Evolutionary conservation across 2,888 invertebrate genomes (phyloP).

Genomic region (Lepeophtheirus nordmannii): DNA sequence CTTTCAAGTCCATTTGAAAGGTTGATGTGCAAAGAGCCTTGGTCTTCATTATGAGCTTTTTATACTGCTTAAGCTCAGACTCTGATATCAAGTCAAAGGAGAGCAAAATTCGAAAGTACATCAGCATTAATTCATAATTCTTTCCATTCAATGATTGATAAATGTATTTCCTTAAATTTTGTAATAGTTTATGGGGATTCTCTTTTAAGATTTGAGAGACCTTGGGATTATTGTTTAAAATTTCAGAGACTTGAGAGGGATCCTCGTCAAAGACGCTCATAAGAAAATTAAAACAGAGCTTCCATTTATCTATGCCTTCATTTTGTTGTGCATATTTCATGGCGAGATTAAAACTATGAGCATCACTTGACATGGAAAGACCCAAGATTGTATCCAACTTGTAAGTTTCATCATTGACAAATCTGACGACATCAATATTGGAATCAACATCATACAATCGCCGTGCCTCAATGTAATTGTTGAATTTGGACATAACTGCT

Average conservation of each 20-base stretch:
- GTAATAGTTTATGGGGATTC: background rate
- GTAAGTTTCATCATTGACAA: background rate
- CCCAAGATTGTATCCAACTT: background rate
- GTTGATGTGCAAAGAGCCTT: background rate
- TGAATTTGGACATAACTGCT: background rate
- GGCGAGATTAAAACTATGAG: background rate
- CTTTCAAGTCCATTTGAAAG: background rate
- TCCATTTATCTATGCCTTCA: background rate
- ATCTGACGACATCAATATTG: background rate
- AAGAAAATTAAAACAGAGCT: background rate
- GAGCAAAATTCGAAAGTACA: background rate
- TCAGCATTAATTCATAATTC: background rate
- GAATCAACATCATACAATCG: background rate
- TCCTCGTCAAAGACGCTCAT: background rate
- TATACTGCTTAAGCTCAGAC: background rate
- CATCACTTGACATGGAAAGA: background rate
- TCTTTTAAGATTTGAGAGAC: background rate
- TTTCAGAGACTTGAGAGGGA: background rate
- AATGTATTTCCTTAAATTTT: background rate
- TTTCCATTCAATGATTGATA: background rate
- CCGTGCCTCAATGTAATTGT: background rate
- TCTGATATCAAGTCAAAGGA: background rate
- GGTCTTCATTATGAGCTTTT: background rate
- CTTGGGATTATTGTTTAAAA: background rate
- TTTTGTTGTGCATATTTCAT: background rate